Evolutionary conservation across 64 coral and sea anemone species (phyloP).

Genomic region (Platygyra sinensis): DNA sequence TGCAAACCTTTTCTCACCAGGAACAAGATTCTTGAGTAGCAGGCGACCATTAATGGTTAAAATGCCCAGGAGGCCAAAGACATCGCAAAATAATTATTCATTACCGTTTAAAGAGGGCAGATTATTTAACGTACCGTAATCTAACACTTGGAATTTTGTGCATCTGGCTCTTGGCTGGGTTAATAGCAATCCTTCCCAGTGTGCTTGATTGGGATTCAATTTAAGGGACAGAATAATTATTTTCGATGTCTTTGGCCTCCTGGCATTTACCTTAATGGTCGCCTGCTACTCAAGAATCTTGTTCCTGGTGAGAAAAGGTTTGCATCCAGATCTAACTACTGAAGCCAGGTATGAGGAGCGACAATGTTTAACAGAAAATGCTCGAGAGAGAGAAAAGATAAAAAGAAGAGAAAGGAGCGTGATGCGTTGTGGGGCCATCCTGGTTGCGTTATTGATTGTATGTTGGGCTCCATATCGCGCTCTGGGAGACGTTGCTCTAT

Average conservation of each 20-base stretch:
- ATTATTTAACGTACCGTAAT: background rate
- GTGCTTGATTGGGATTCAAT: background rate
- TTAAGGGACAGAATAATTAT: background rate
- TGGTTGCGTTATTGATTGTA: slow-evolving; percentile 53
- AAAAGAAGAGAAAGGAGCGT: slow-evolving; percentile 55
- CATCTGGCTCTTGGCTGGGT: slow-evolving; percentile 13
- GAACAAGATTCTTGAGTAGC: background rate
- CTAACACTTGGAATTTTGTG: background rate
- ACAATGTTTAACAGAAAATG: background rate
- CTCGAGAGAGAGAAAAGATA: slow-evolving; percentile 5
- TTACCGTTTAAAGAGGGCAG: background rate
- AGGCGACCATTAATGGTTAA: background rate
- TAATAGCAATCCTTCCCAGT: background rate
- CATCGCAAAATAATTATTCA: background rate
- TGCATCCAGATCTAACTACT: background rate
- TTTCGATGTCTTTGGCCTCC: background rate
- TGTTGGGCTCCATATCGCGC: slow-evolving; percentile 56
- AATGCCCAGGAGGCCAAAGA: background rate
- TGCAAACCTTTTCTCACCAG: slow-evolving; percentile 2
- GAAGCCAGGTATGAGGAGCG: background rate
- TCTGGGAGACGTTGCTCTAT: slow-evolving; percentile 22
- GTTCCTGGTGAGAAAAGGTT: slow-evolving; percentile 5
- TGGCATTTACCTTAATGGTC: background rate
- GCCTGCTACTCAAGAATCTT: no score
- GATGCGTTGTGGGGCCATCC: slow-evolving; percentile 39